These are phyloP conservation scores for Uloborus plumipes DNA, from an alignment of 2,888 invertebrate species.

Conservation along the genomic window DNA sequence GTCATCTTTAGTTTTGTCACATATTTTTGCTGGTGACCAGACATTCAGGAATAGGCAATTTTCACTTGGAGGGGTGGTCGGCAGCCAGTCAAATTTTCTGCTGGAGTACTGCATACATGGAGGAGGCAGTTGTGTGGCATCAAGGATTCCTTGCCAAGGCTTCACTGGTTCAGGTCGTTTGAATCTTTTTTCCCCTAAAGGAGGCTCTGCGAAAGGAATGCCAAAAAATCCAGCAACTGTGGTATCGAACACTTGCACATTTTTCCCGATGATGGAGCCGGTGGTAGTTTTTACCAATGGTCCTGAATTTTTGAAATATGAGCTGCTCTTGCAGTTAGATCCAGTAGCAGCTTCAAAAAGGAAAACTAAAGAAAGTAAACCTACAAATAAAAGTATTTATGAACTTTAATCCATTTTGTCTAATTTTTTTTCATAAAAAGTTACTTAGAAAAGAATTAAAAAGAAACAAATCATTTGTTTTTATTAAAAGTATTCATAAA, in stretches of 20 bases:
- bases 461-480: too few relatives aligned
- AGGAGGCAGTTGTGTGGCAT: conserved; percentile 27
- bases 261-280: conserved; percentile 78
- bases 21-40: conserved; percentile 78
- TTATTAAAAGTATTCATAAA: too few relatives aligned
- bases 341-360: not conserved
- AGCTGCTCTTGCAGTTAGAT: conserved; percentile 12
- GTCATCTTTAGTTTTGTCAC: not conserved
- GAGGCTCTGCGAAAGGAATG: conserved; percentile 61
- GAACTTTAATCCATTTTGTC: too few relatives aligned
- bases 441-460: too few relatives aligned
- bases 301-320: conserved; percentile 68
- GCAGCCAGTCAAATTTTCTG: conserved; percentile 22
- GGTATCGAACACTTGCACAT: conserved; percentile 45
- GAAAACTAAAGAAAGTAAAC: not conserved
- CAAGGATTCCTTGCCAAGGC: conserved; percentile 42
- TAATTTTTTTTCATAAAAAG: too few relatives aligned
- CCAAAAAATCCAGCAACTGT: conserved; percentile 58
- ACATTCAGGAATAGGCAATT: conserved; percentile 89
- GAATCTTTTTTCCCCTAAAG: conserved; percentile 43
- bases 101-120: conserved; percentile 53
- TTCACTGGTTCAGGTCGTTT: conserved; percentile 27
- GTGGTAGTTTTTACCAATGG: conserved; percentile 83
- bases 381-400: conserved; percentile 13
- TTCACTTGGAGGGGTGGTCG: conserved; percentile 73